Base-by-base conservation (phyloP, 2,113 vertebrate genomes). In the Carettochelys insculpta region DNA sequence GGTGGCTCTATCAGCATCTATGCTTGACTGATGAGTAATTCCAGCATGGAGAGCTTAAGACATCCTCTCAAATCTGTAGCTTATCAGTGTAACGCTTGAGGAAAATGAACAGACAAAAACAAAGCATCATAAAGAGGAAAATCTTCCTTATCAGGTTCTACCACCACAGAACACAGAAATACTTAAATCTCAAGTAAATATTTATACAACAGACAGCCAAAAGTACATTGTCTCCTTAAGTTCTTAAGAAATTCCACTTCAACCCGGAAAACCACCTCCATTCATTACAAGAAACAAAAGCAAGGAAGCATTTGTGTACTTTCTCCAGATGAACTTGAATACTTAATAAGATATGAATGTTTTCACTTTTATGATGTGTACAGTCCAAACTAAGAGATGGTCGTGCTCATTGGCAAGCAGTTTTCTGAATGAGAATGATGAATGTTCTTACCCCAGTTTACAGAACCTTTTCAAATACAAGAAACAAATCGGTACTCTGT, bases 281-380 rank as follows among this genome's bases (percentile, higher is more conserved):
- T 14, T 2, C 47, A n/a, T 48, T 50, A 53, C 48, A 84, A 1
- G 9, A 82, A 88, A 47, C 13, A 89, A 93, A 89, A 1, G 3
- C 65, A 45, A 53, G 80, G 47, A 51, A 48, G 68, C 34, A 73
- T 5, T 22, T n/a, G 68, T 1, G 53, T 10, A n/a, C 77, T 82
- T 76, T 75, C 85, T 93, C 51, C 29, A 83, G 71, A 58, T 87
- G 89, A 95, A 94, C 84, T 51, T 82, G 58, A 77, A 83, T 77
- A 77, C 84, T 94, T 71, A 54, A 77, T 79, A 86, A 61, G 34
- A 81, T 87, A 82, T 45, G 81, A 88, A 82, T n/a, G 31, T 24
- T 34, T 91, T 80, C 53, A 83, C 14, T 90, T 86, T 16, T 81
- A 90, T 47, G 85, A 78, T 17, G 43, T 27, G 29, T 45, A 93